phyloP scores from a whole-genome alignment of 2,113 vertebrate species.

The Triplophysa tibetana region DNA sequence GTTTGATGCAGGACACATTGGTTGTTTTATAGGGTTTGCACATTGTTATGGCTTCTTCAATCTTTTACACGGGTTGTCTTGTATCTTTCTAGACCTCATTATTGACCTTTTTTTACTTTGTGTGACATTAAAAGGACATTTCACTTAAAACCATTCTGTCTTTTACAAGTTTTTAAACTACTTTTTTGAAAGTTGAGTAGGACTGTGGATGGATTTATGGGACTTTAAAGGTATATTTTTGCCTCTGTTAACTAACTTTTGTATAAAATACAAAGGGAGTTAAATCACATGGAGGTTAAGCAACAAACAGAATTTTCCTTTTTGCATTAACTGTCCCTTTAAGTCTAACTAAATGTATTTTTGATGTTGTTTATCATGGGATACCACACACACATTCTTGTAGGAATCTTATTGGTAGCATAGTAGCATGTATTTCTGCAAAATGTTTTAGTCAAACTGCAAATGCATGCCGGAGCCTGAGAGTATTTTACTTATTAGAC shows the following conservation, averaged over 20 bases:
- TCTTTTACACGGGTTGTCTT: background rate
- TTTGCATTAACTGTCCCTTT: background rate
- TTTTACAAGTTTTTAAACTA: too few relatives aligned
- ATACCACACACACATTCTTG: background rate
- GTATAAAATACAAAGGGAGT: too few relatives aligned
- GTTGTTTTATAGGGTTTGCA: background rate
- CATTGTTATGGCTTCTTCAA: background rate
- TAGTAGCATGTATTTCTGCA: conserved; percentile 3
- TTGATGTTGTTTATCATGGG: conserved; percentile 6
- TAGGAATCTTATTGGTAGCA: background rate
- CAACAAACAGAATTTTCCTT: too few relatives aligned
- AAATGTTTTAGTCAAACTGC: background rate
- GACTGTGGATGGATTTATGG: too few relatives aligned
- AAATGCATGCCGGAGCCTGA: conserved; percentile 15
- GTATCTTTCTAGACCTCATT: background rate
- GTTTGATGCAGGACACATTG: background rate
- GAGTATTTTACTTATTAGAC: background rate
- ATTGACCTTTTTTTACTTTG: background rate
- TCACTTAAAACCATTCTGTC: too few relatives aligned
- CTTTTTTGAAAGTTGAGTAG: too few relatives aligned
- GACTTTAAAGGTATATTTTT: too few relatives aligned
- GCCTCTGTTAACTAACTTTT: too few relatives aligned
- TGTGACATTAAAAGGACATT: background rate
- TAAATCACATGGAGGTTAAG: too few relatives aligned
- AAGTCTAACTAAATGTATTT: conserved; percentile 7